Conservation (phyloP, 1,140 invertebrate species). For the Chlorops oryzae region DNA sequence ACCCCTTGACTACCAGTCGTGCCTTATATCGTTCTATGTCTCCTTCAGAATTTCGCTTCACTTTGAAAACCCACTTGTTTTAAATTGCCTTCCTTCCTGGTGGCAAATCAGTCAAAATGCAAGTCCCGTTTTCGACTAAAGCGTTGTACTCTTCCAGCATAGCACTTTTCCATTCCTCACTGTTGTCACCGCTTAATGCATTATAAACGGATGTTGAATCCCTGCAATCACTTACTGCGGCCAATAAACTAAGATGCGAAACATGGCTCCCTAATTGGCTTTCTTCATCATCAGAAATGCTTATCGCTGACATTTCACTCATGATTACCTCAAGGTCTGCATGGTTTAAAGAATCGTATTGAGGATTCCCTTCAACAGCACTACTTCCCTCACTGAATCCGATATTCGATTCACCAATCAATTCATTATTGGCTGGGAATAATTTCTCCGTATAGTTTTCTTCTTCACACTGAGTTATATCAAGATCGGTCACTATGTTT, state of each 20-base stretch:
- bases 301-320: no score
- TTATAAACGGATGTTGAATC: conserved; percentile 9
- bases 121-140: conserved; percentile 20
- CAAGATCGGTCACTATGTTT: no score
- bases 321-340: no score
- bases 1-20: conserved; percentile 7
- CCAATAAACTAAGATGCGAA: not conserved
- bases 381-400: no score
- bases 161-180: conserved; percentile 14
- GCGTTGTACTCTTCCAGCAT: conserved; percentile 19
- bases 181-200: conserved; percentile 8
- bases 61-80: conserved; percentile 25
- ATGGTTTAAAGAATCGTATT: no score
- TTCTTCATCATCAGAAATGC: not conserved
- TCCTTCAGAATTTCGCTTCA: conserved; percentile 18
- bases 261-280: not conserved
- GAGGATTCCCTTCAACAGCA: no score
- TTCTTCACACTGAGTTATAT: no score
- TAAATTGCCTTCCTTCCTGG: conserved; percentile 13
- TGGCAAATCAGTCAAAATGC: conserved; percentile 17
- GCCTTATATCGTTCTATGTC: conserved; percentile 1
- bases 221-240: not conserved
- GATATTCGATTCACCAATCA: no score
- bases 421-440: no score
- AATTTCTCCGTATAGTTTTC: no score